Evolutionary conservation across 2,888 invertebrate species (phyloP).

Genomic region (Pseudococcus longispinus): DNA sequence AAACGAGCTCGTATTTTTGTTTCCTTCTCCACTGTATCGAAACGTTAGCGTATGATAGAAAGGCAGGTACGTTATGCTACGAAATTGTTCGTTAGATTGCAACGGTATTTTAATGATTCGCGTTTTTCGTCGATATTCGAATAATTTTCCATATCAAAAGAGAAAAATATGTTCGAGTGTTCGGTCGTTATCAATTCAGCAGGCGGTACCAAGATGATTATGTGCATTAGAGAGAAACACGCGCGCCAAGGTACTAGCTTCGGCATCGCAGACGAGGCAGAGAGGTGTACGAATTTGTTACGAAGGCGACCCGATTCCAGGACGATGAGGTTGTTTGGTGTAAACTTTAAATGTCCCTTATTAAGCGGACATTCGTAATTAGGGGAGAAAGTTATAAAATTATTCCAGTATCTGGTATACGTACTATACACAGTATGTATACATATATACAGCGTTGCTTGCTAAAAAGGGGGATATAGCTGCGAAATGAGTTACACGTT

Average conservation of each 20-base stretch:
- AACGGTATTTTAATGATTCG: conserved; percentile 28
- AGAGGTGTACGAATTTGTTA: background rate
- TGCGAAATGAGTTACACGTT: conserved; percentile 36
- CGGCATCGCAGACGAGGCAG: background rate
- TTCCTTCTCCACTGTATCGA: background rate
- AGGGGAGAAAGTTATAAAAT: conserved; percentile 43
- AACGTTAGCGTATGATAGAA: background rate
- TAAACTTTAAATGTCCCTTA: conserved; percentile 42
- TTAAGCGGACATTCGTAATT: conserved; percentile 45
- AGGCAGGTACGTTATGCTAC: background rate
- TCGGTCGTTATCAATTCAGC: conserved; percentile 32
- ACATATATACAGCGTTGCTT: background rate
- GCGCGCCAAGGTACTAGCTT: background rate
- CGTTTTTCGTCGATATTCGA: conserved; percentile 23
- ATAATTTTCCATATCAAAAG: conserved; percentile 28
- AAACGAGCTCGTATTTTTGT: background rate
- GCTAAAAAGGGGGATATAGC: background rate
- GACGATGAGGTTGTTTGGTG: background rate
- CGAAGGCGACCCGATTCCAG: background rate
- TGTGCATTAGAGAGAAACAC: background rate
- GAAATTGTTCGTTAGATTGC: conserved; percentile 29
- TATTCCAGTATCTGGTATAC: conserved; percentile 8
- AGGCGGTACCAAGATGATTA: conserved; percentile 25
- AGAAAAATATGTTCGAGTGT: conserved; percentile 9
- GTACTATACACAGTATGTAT: background rate